Conservation (phyloP, 2,888 invertebrate species). For the Papilio elwesi region DNA sequence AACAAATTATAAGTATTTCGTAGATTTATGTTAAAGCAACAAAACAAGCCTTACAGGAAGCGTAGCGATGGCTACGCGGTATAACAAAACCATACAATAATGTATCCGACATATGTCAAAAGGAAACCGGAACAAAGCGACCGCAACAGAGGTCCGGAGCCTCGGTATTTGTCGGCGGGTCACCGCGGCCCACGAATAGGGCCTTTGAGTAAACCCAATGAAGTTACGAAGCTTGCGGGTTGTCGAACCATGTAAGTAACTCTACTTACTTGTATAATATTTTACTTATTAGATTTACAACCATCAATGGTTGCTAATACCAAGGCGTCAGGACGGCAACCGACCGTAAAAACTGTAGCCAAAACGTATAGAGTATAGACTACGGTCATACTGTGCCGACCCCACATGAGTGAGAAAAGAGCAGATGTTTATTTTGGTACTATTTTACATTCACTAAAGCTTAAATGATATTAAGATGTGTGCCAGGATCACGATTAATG, state of each 20-base stretch:
- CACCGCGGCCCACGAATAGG: constrained; percentile 27
- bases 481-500: no score
- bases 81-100: constrained; percentile 14
- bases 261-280: neutral
- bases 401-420: no score
- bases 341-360: neutral
- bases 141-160: constrained; percentile 24
- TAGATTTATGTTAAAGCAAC: neutral
- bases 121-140: constrained; percentile 34
- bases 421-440: no score
- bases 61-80: constrained; percentile 7
- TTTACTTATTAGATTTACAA: neutral
- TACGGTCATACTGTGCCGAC: no score
- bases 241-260: constrained; percentile 9
- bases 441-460: no score
- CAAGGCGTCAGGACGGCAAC: no score
- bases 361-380: no score
- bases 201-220: constrained; percentile 26
- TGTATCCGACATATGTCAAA: constrained; percentile 10
- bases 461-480: no score
- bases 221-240: constrained; percentile 8
- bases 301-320: neutral
- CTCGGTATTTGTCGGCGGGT: constrained; percentile 26
- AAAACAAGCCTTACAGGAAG: neutral
- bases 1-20: neutral